Evolutionary conservation across 2,113 vertebrate species (phyloP).

Genomic region (Oenanthe oenanthe): DNA sequence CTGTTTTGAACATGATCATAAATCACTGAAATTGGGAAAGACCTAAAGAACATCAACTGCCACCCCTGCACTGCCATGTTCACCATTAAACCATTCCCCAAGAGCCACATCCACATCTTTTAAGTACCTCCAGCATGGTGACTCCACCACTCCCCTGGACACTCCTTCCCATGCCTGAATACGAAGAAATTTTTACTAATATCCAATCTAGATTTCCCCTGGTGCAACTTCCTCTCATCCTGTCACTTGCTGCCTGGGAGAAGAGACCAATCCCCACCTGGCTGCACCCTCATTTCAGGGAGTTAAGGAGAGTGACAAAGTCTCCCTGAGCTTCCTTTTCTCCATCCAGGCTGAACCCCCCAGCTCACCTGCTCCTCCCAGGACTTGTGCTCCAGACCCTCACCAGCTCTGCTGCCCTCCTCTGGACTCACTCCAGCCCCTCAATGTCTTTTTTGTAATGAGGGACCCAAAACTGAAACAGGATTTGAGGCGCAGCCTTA

Average conservation of each 20-base stretch:
- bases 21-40: not conserved
- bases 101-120: not conserved
- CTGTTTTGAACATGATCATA: slow-evolving; percentile 27
- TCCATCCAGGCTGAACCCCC: fast-evolving
- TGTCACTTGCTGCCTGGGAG: not conserved
- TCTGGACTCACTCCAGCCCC: not conserved
- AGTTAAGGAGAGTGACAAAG: fast-evolving
- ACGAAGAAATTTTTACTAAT: not conserved
- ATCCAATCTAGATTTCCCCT: not conserved
- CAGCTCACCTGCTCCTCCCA: not conserved
- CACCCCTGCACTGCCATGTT: not conserved
- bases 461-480: not conserved
- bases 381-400: not conserved
- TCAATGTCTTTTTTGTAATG: not conserved
- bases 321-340: not conserved
- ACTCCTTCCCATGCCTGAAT: not conserved
- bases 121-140: not conserved
- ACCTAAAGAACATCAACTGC: not conserved
- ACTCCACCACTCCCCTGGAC: not conserved
- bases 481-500: not conserved
- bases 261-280: fast-evolving
- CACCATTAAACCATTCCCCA: not conserved
- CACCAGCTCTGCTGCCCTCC: fast-evolving
- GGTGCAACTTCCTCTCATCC: not conserved
- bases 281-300: not conserved